These are phyloP conservation scores for Acropora yongei DNA, from an alignment of 64 coral and sea anemone species.

Conservation along the genomic window DNA sequence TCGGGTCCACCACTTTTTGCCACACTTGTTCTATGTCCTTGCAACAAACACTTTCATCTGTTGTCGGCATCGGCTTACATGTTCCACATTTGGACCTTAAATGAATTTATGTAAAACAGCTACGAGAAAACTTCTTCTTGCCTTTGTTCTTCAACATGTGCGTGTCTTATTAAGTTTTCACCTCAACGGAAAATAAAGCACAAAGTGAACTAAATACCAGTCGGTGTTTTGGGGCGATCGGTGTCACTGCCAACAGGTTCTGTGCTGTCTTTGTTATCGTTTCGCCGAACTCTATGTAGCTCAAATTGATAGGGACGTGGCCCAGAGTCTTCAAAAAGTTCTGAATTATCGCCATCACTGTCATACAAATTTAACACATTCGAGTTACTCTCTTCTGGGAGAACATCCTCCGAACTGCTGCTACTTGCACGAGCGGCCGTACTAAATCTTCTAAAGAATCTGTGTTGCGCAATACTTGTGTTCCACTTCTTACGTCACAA, in stretches of 20 bases:
- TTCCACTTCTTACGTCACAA: no score
- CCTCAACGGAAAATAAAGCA: no score
- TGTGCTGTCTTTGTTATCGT: background rate
- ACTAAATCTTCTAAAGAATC: no score
- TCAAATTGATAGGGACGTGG: no score
- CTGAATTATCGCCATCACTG: background rate
- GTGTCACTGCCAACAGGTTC: background rate
- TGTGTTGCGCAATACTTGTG: no score
- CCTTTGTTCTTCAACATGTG: no score
- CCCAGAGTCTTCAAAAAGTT: no score
- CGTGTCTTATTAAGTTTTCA: no score
- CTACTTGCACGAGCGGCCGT: background rate
- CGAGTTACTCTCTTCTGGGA: background rate
- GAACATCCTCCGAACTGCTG: background rate
- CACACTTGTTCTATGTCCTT: background rate
- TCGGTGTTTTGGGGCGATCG: conserved; percentile 8
- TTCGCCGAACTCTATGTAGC: background rate
- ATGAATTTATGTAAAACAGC: no score
- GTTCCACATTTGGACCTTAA: no score
- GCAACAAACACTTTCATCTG: background rate
- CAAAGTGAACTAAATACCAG: background rate
- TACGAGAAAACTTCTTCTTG: no score
- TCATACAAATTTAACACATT: background rate
- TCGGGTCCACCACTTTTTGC: conserved; percentile 9
- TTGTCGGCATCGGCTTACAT: background rate